Conservation (phyloP, 2,797 vertebrate genomes). For the Lerista edwardsae region DNA sequence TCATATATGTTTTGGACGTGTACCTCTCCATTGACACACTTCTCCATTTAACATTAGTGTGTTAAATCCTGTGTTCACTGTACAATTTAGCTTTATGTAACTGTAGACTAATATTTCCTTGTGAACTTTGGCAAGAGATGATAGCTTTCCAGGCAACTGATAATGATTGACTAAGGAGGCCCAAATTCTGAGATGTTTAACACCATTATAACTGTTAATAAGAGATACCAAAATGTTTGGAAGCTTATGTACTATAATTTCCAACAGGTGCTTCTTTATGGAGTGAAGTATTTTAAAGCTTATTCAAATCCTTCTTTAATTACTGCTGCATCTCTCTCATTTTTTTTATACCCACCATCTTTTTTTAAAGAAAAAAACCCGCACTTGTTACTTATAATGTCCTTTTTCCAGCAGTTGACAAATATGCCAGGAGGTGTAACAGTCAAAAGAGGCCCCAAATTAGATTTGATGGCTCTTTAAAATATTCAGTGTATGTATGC, state of each 20-base stretch:
- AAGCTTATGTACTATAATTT: not conserved
- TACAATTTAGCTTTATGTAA: no score
- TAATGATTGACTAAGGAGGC: not conserved
- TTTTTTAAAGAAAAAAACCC: not conserved
- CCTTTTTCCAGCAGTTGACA: not conserved
- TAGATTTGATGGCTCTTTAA: no score
- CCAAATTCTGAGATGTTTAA: not conserved
- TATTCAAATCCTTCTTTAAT: slow-evolving; percentile 11
- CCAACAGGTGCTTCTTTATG: not conserved
- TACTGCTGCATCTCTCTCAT: not conserved
- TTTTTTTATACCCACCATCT: not conserved
- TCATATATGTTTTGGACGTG: no score
- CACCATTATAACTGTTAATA: not conserved
- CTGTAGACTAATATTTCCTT: no score
- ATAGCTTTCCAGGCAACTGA: no score
- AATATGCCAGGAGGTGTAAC: no score
- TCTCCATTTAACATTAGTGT: no score
- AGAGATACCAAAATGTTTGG: not conserved
- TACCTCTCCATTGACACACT: no score
- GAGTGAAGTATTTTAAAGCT: not conserved
- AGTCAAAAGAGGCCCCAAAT: not conserved
- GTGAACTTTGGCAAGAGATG: no score
- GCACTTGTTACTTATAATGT: not conserved
- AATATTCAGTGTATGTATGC: no score
- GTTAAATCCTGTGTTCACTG: no score